Evolutionary conservation across 2,113 vertebrate genomes (phyloP), one percentile per base, ranked within the genome.

Genomic region (Nothoprocta perdicaria): DNA sequence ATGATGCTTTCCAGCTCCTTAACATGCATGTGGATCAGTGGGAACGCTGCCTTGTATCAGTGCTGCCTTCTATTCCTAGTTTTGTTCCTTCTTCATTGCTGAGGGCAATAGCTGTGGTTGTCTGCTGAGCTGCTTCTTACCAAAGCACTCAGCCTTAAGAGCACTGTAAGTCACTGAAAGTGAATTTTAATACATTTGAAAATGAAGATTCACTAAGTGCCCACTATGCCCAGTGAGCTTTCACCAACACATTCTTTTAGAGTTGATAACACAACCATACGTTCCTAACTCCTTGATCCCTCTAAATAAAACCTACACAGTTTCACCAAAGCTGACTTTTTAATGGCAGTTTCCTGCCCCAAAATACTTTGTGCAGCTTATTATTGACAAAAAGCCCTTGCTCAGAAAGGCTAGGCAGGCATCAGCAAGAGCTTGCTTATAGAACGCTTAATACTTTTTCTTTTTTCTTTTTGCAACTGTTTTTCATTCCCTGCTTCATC

Each of bases 201-300:
- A 94, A 94, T 7, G 63, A 87, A 89, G 61, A 41, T 45, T 65
- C 38, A 4, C 60, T 1, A 17, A 60, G 31, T 0, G 16, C 46
- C 75, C 60, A 40, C 29, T 67, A 67, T 0, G 22, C 72, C 68
- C 75, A 65, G 4, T 0, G 5, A 50, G 63, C 55, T 72, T 69
- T 15, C 45, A 43, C 26, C 33, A 84, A 27, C 4, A 0, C n/a
- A 33, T 41, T 68, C 68, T 22, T 10, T 60, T 73, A 71, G 75
- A 48, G 60, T 9, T 83, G 19, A 0, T 2, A 71, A 62, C 18
- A 80, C 50, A 68, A 66, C 5, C 0, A 0, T 9, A 9, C 16
- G 16, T 19, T 3, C 50, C 41, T 22, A 68, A 90, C 58, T 50
- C 29, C 33, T 66, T 22, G n/a, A 35, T 46, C 63, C 35, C 53